phyloP scores from a whole-genome alignment of 2,113 vertebrate species.

The Lonchura striata region DNA sequence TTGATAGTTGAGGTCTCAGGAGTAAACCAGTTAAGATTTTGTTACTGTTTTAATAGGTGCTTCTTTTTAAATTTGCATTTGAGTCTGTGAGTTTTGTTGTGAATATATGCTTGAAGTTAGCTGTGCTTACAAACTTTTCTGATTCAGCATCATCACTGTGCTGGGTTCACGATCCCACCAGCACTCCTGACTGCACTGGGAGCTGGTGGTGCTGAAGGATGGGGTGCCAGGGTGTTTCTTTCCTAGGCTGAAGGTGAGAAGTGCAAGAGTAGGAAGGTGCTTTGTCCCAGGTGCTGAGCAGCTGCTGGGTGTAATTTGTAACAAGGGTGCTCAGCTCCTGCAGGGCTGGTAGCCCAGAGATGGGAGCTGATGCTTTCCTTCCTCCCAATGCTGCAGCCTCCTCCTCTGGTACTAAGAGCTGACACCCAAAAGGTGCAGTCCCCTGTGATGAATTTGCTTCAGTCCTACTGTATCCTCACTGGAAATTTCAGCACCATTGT shows the following conservation, averaged over 20 bases:
- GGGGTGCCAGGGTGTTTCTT: background rate
- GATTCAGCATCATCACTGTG: background rate
- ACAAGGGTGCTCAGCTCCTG: background rate
- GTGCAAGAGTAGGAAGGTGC: background rate
- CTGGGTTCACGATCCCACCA: background rate
- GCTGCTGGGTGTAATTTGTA: background rate
- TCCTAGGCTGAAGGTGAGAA: background rate
- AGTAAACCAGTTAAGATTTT: background rate
- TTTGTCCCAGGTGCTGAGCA: background rate
- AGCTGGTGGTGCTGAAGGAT: background rate
- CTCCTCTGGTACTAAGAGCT: background rate
- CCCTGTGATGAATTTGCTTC: background rate
- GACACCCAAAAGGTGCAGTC: background rate
- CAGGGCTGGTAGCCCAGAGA: background rate
- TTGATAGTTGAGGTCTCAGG: background rate
- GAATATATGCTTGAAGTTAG: background rate
- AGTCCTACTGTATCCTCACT: background rate
- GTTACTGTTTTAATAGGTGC: background rate
- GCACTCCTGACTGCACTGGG: accelerated
- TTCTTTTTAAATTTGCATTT: background rate
- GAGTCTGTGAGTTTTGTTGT: background rate
- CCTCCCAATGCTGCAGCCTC: background rate
- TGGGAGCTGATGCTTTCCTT: background rate
- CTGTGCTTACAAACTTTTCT: background rate
- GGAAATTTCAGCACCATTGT: background rate